Conservation (phyloP, 2,113 vertebrate genomes). For the Lethenteron camtschaticum region DNA sequence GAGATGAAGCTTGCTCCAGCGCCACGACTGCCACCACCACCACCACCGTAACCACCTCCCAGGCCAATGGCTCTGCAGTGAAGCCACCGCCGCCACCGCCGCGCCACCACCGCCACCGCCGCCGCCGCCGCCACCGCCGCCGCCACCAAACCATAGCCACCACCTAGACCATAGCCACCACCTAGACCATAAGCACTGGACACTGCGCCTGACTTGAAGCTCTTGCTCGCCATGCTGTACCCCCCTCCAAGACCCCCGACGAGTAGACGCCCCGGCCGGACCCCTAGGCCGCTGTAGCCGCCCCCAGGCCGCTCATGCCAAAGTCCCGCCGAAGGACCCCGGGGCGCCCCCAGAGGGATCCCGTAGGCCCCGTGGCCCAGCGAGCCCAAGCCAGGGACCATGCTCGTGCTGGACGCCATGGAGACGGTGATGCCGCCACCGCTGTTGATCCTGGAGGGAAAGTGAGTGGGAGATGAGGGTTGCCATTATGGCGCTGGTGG, state of each 20-base stretch:
- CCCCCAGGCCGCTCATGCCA: neutral
- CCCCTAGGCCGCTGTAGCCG: slow-evolving; percentile 12
- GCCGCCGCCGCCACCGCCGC: neutral
- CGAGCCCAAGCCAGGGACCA: too few species aligned
- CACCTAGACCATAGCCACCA: slow-evolving; percentile 9
- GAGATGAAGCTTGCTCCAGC: neutral
- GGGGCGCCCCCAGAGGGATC: too few species aligned
- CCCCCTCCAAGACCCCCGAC: neutral
- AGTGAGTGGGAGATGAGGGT: neutral
- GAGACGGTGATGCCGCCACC: slow-evolving; percentile 22
- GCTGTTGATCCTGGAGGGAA: slow-evolving; percentile 15
- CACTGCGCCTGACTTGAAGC: neutral
- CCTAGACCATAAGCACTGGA: slow-evolving; percentile 3
- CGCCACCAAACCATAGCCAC: slow-evolving; percentile 2
- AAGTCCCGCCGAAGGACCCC: too few species aligned
- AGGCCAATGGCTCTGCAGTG: neutral
- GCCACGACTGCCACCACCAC: neutral
- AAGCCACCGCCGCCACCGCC: neutral
- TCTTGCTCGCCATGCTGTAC: too few species aligned
- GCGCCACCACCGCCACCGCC: slow-evolving; percentile 7
- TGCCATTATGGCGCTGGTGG: neutral
- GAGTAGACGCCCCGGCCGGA: slow-evolving; percentile 12
- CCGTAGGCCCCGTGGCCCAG: too few species aligned
- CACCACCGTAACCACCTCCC: neutral
- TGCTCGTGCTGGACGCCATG: slow-evolving; percentile 5